phyloP scores from a whole-genome alignment of 2,797 vertebrate genomes.

The Danio choprae region DNA sequence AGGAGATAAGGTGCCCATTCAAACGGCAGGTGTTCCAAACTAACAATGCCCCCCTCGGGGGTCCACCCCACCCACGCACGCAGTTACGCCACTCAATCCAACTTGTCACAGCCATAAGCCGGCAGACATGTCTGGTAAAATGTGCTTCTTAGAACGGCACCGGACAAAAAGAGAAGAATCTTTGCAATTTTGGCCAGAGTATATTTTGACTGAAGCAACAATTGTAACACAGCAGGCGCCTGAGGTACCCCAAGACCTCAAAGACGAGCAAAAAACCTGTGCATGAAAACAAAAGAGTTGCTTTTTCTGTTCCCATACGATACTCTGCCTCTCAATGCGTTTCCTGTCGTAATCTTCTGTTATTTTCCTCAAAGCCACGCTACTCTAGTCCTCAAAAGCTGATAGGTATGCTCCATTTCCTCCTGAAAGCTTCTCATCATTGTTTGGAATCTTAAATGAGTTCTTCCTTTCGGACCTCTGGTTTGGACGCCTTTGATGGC shows the following conservation, averaged over 20 bases:
- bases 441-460: conserved; percentile 79
- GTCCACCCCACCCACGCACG: conserved; percentile 29
- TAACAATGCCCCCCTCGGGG: conserved; percentile 63
- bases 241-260: conserved; percentile 19
- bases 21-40: conserved; percentile 74
- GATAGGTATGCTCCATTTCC: conserved; percentile 80
- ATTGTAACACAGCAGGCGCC: conserved; percentile 62
- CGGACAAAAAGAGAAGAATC: conserved; percentile 40
- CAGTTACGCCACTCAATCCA: conserved; percentile 15
- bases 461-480: conserved; percentile 68
- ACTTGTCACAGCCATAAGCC: conserved; percentile 22
- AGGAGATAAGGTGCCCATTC: conserved; percentile 71
- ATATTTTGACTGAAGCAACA: conserved; percentile 48
- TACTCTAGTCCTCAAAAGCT: conserved; percentile 53
- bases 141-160: conserved; percentile 34
- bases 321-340: conserved; percentile 69
- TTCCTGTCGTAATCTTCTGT: conserved; percentile 78
- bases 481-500: conserved; percentile 46
- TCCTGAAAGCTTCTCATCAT: conserved; percentile 70
- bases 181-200: conserved; percentile 26
- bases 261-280: conserved; percentile 55
- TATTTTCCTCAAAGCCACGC: conserved; percentile 69
- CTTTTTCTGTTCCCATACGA: conserved; percentile 63
- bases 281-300: conserved; percentile 37
- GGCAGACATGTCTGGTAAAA: conserved; percentile 52